These are phyloP conservation scores for Tridacna crocea DNA, from an alignment of 2,888 invertebrate species.

Conservation along the genomic window DNA sequence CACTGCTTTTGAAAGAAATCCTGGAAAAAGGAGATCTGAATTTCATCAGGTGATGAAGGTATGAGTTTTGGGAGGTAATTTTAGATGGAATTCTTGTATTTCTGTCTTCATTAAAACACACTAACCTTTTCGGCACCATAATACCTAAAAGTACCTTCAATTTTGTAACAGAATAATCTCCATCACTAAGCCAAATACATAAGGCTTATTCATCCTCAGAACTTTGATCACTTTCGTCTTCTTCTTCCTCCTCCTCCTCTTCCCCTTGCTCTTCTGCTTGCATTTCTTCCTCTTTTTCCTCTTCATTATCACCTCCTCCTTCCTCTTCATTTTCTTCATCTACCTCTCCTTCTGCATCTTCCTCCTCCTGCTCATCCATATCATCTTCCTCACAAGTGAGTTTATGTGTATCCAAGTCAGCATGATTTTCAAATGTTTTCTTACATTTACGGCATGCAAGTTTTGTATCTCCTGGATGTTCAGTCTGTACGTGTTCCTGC, in stretches of 20 bases:
- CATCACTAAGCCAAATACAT: not conserved
- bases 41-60: no score
- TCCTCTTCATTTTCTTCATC: not conserved
- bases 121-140: no score
- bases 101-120: no score
- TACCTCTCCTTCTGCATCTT: not conserved
- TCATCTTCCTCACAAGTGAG: not conserved
- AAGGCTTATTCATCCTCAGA: not conserved
- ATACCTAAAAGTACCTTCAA: not conserved
- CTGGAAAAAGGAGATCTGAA: no score
- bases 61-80: no score
- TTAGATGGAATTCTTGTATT: no score
- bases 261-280: not conserved
- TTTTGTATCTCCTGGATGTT: not conserved
- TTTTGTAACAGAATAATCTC: not conserved
- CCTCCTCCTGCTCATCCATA: not conserved
- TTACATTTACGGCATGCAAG: not conserved
- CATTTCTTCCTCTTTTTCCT: conserved; percentile 2
- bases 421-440: not conserved
- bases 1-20: no score
- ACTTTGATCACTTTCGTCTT: not conserved
- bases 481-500: not conserved
- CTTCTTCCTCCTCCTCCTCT: not conserved
- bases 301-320: not conserved
- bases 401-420: not conserved